A percentile compares a stretch with the other conserved stretches of the same genome.
These are phyloP conservation scores for Drosophila austrosaltans DNA, from an alignment of 2,888 invertebrate species.

Conservation along the genomic window DNA sequence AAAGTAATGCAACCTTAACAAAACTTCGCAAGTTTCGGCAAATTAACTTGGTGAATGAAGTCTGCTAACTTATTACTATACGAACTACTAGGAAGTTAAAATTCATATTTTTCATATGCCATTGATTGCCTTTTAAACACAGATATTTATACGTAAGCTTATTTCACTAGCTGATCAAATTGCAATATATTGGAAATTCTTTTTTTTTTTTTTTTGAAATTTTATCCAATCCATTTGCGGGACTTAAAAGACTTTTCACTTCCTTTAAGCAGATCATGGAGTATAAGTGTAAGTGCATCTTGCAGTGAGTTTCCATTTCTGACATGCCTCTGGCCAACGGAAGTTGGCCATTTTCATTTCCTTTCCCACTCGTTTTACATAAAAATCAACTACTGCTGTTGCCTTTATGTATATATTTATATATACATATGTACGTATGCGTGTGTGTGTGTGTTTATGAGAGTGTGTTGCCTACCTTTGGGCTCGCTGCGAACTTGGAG, in stretches of 20 bases:
- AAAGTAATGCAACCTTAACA: too few relatives aligned
- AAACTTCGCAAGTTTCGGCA: too few relatives aligned
- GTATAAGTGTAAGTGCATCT: constrained; percentile 21
- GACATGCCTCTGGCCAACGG: constrained; percentile 38
- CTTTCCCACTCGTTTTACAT: constrained; percentile 38
- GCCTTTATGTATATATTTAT: constrained; percentile 29
- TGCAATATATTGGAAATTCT: too few relatives aligned
- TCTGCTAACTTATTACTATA: too few relatives aligned
- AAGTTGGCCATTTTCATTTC: constrained; percentile 57
- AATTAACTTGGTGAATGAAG: too few relatives aligned
- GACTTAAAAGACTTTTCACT: background rate
- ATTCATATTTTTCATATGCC: too few relatives aligned
- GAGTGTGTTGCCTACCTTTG: constrained; percentile 60
- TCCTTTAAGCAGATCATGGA: constrained; percentile 17
- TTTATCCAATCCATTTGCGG: constrained; percentile 1
- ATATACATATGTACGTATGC: background rate
- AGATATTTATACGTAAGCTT: too few relatives aligned
- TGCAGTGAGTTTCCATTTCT: constrained; percentile 26
- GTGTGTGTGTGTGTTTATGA: constrained; percentile 28
- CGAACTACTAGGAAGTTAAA: too few relatives aligned
- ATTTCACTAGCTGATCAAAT: background rate
- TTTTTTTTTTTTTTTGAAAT: background rate
- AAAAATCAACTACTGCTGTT: constrained; percentile 58
- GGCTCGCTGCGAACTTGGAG: constrained; percentile 39
- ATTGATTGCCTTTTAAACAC: too few relatives aligned